phyloP scores from a whole-genome alignment of 2,888 invertebrate genomes.

The Caenorhabditis becei region DNA sequence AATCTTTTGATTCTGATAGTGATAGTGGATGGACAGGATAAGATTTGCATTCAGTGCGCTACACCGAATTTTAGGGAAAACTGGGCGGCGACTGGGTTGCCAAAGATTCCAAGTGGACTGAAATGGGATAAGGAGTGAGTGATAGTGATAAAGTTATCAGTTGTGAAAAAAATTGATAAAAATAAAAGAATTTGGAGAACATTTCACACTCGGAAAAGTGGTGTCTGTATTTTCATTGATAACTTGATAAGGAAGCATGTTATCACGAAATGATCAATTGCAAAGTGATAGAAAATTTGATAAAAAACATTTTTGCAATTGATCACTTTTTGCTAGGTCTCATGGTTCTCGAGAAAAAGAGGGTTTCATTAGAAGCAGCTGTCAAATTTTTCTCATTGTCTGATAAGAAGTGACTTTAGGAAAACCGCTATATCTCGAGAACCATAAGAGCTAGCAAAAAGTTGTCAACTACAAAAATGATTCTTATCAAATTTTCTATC shows the following conservation, averaged over 20 bases:
- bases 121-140: constrained; percentile 28
- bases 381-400: too few species aligned
- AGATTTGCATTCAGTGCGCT: constrained; percentile 52
- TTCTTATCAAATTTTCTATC: too few species aligned
- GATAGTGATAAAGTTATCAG: too few species aligned
- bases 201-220: too few species aligned
- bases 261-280: too few species aligned
- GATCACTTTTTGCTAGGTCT: not conserved
- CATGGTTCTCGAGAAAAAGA: too few species aligned
- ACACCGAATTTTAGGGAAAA: constrained; percentile 51
- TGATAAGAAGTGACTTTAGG: too few species aligned
- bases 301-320: not conserved
- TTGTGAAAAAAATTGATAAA: not conserved
- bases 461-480: not conserved
- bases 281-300: too few species aligned
- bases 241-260: too few species aligned
- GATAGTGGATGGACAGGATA: constrained; percentile 14
- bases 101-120: constrained; percentile 29
- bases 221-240: too few species aligned
- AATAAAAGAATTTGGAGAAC: not conserved
- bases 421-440: too few species aligned
- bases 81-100: constrained; percentile 61
- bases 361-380: too few species aligned
- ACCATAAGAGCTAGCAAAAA: not conserved
- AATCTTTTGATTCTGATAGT: constrained; percentile 2